Evolutionary conservation across 1,140 invertebrate genomes (phyloP).

Genomic region (Cherax quadricarinatus): DNA sequence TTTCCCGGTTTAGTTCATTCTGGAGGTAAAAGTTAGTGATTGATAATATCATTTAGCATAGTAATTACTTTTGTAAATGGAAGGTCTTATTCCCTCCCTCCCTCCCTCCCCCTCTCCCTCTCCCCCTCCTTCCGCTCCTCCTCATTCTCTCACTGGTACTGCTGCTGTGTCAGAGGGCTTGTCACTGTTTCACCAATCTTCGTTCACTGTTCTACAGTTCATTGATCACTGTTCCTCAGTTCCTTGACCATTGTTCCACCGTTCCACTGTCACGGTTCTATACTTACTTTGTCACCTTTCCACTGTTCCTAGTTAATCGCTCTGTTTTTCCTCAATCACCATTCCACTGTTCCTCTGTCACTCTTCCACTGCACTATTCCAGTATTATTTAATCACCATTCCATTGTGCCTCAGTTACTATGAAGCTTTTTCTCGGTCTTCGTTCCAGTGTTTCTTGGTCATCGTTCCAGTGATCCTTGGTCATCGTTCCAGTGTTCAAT

Average conservation of each 20-base stretch:
- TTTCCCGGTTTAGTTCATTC: constrained; percentile 54
- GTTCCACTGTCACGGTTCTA: too few relatives aligned
- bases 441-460: not conserved
- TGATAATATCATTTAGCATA: constrained; percentile 66
- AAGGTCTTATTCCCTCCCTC: constrained; percentile 33
- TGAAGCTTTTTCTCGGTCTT: not conserved
- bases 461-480: not conserved
- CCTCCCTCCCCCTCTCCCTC: not conserved
- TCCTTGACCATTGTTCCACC: too few relatives aligned
- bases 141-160: not conserved
- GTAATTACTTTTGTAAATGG: constrained; percentile 64
- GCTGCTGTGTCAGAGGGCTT: not conserved
- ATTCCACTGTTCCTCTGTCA: not conserved
- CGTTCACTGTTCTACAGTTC: not conserved
- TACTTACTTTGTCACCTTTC: too few relatives aligned
- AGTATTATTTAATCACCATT: not conserved
- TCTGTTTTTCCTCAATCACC: too few relatives aligned
- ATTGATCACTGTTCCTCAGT: too few relatives aligned
- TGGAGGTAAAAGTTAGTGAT: constrained; percentile 57
- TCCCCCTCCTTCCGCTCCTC: not conserved
- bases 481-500: too few relatives aligned
- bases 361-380: not conserved
- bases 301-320: too few relatives aligned
- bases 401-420: not conserved
- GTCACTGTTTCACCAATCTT: not conserved